These are phyloP conservation scores for Gonioctena quinquepunctata DNA, from an alignment of 1,140 invertebrate species.

Conservation along the genomic window DNA sequence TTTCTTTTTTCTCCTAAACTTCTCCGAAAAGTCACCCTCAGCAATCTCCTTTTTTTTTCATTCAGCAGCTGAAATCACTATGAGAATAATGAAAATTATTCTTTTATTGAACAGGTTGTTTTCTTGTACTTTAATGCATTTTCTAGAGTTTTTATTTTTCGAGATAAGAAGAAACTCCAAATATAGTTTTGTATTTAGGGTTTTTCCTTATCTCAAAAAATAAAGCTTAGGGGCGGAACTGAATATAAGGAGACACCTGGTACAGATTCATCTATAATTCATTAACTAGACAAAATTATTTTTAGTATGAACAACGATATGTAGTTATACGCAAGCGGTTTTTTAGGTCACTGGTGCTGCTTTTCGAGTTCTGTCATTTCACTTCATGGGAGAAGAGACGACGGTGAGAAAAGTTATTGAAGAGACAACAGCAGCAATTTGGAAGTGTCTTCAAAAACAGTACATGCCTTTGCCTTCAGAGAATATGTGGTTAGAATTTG, in stretches of 20 bases:
- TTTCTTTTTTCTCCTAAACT: neutral
- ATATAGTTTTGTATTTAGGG: neutral
- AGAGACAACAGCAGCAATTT: constrained; percentile 1
- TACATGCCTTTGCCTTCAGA: constrained; percentile 36
- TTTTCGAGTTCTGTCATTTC: constrained; percentile 1
- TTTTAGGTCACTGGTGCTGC: constrained; percentile 11
- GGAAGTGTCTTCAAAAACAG: neutral
- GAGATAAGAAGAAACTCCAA: neutral
- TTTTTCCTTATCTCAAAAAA: neutral
- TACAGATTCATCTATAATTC: neutral
- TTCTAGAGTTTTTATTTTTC: neutral
- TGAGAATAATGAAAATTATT: too few species aligned
- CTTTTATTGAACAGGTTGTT: too few species aligned
- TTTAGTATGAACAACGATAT: neutral
- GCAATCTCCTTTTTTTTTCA: neutral
- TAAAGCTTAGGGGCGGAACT: neutral
- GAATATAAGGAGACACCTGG: neutral
- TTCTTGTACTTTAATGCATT: neutral
- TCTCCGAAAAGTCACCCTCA: neutral
- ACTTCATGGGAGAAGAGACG: constrained; percentile 11
- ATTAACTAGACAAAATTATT: neutral
- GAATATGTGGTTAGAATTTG: constrained; percentile 38
- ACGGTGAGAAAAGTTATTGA: constrained; percentile 8
- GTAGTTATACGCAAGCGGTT: neutral
- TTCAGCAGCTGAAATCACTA: too few species aligned